phyloP scores from a whole-genome alignment of 1,140 invertebrate genomes.

The Neodiprion fabricii region DNA sequence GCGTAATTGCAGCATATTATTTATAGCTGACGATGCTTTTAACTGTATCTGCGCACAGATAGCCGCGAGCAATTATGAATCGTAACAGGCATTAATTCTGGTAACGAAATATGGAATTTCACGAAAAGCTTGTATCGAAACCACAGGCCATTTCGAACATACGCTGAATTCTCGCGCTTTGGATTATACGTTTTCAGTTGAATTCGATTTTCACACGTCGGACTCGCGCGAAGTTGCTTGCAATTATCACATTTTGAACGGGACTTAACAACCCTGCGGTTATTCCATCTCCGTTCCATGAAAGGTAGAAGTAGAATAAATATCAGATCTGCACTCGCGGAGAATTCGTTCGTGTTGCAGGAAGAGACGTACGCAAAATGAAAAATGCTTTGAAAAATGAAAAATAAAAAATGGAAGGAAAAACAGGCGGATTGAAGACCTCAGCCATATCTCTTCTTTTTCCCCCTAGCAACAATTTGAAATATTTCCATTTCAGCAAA shows the following conservation, averaged over 20 bases:
- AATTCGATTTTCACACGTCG: too few species aligned
- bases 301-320: too few species aligned
- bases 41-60: neutral
- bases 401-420: neutral
- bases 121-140: constrained; percentile 1
- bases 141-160: neutral
- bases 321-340: too few species aligned
- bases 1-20: neutral
- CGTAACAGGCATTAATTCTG: neutral
- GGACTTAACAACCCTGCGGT: too few species aligned
- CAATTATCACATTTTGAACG: too few species aligned
- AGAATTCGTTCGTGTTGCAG: neutral
- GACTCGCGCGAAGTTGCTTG: too few species aligned
- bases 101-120: neutral
- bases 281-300: too few species aligned
- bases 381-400: neutral
- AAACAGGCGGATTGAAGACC: neutral
- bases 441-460: neutral
- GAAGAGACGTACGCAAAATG: neutral
- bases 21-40: neutral
- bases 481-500: constrained; percentile 1
- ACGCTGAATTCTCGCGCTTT: neutral
- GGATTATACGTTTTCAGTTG: too few species aligned
- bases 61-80: neutral
- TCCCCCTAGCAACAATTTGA: neutral